Evolutionary conservation across 2,888 invertebrate genomes (phyloP).

Genomic region (Ceriagrion tenellum): DNA sequence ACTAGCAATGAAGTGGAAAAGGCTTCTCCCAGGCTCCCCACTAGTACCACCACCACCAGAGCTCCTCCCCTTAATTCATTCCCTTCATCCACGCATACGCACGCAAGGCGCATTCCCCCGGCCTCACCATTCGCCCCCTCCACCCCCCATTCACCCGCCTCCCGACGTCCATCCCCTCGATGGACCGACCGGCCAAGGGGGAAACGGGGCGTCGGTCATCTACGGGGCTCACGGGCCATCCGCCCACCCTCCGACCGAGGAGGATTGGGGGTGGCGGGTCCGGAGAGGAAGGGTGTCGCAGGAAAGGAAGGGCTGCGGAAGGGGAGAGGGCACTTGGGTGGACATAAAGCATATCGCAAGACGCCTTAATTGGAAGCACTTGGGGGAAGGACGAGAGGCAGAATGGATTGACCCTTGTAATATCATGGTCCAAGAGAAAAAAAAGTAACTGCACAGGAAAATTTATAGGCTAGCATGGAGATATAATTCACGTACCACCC

Average conservation of each 20-base stretch:
- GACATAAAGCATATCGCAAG: conserved; percentile 10
- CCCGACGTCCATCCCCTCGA: background rate
- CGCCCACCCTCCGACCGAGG: background rate
- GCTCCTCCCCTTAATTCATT: background rate
- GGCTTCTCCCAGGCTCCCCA: background rate
- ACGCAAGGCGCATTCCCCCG: background rate
- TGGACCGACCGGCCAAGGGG: background rate
- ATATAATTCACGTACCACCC: background rate
- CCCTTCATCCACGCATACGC: background rate
- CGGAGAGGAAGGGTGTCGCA: background rate
- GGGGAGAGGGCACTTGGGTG: background rate
- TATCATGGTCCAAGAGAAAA: background rate
- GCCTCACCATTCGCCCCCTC: background rate
- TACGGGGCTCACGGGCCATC: background rate
- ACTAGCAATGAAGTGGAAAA: conserved; percentile 52
- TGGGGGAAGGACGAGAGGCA: background rate
- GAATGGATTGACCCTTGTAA: background rate
- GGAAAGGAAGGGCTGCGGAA: background rate
- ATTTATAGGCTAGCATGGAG: background rate
- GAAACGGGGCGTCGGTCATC: background rate
- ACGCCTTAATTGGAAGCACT: background rate
- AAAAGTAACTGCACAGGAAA: background rate
- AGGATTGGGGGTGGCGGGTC: background rate
- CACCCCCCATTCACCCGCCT: background rate
- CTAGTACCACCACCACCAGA: background rate